Evolutionary conservation across 2,888 invertebrate species (phyloP).

Genomic region (Tiliacea citrago): DNA sequence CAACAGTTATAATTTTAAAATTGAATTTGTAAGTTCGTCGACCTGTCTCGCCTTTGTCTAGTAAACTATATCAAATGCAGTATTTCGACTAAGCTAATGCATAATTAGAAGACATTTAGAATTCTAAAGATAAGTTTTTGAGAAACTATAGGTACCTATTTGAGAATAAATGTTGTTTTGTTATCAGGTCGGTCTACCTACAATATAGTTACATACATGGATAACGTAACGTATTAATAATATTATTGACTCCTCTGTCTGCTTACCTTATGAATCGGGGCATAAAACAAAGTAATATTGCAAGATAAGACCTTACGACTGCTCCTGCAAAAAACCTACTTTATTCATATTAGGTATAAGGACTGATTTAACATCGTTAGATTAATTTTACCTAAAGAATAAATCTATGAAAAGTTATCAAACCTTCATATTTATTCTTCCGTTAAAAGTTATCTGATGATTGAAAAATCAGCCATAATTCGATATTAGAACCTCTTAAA

Average conservation of each 20-base stretch:
- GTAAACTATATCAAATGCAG: slow-evolving; percentile 28
- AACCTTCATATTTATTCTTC: neutral
- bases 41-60: slow-evolving; percentile 35
- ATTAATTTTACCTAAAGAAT: neutral
- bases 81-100: slow-evolving; percentile 21
- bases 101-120: slow-evolving; percentile 38
- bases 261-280: neutral
- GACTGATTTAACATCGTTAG: neutral
- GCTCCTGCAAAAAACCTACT: neutral
- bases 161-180: neutral
- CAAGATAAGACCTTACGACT: neutral
- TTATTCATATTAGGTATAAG: neutral
- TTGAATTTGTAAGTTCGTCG: slow-evolving; percentile 24
- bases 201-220: neutral
- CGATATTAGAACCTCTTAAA: neutral
- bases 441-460: no score
- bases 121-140: slow-evolving; percentile 19
- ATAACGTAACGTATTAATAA: neutral
- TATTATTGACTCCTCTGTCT: neutral
- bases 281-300: neutral
- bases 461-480: neutral
- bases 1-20: slow-evolving; percentile 19
- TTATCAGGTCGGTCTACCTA: neutral
- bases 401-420: neutral
- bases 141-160: neutral